Conservation (phyloP, 2,797 vertebrate species). For the Jordanella pulchra region DNA sequence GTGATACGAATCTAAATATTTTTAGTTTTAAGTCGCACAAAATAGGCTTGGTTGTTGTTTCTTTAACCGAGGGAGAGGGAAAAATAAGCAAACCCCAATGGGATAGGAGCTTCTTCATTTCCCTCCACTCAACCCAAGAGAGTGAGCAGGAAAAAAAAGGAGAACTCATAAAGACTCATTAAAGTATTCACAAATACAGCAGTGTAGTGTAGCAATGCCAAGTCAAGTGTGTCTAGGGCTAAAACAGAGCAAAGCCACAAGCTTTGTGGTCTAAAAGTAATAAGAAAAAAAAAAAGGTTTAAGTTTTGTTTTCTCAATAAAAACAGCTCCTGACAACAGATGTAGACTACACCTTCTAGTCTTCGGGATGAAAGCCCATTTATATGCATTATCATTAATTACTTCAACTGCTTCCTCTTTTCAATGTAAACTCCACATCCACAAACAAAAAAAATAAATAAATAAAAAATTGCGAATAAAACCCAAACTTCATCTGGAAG, state of each 20-base stretch:
- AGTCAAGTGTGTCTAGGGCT: slow-evolving; percentile 53
- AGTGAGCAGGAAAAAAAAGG: slow-evolving; percentile 53
- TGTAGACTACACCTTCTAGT: slow-evolving; percentile 28
- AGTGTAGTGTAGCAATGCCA: slow-evolving; percentile 56
- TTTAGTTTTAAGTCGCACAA: slow-evolving; percentile 46
- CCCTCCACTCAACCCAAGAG: slow-evolving; percentile 62
- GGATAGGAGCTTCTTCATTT: slow-evolving; percentile 69
- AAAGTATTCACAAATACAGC: slow-evolving; percentile 76
- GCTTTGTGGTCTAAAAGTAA: slow-evolving; percentile 21
- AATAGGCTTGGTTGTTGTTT: slow-evolving; percentile 54
- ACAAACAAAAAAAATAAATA: slow-evolving; percentile 27
- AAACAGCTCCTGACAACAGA: slow-evolving; percentile 31
- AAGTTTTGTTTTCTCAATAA: slow-evolving; percentile 14
- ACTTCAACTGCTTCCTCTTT: slow-evolving; percentile 56
- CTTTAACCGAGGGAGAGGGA: slow-evolving; percentile 71
- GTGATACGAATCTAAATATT: slow-evolving; percentile 34
- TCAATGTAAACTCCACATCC: slow-evolving; percentile 41
- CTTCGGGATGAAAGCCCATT: slow-evolving; percentile 54
- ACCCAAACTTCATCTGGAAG: slow-evolving; percentile 48
- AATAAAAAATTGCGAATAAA: slow-evolving; percentile 1
- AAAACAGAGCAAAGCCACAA: slow-evolving; percentile 43
- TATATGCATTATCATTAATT: slow-evolving; percentile 59
- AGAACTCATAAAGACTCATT: slow-evolving; percentile 69
- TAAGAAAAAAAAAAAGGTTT: slow-evolving; percentile 52
- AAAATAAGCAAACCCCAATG: slow-evolving; percentile 67